phyloP scores from a whole-genome alignment of 2,797 vertebrate genomes.

The Fistularia commersonii region DNA sequence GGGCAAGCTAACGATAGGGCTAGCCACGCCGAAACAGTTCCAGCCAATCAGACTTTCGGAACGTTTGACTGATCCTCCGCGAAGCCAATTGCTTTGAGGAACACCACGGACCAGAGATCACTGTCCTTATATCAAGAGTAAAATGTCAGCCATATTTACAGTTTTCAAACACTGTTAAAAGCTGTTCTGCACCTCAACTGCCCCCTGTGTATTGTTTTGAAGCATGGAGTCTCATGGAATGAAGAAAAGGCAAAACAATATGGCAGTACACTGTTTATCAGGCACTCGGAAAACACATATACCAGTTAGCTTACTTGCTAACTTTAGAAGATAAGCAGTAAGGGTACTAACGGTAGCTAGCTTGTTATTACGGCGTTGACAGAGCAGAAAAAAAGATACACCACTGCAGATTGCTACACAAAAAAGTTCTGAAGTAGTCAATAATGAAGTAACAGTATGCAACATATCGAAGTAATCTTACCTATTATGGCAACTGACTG shows the following conservation, averaged over 20 bases:
- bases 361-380: constrained; percentile 25
- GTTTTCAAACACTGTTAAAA: constrained; percentile 52
- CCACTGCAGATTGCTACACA: neutral
- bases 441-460: neutral
- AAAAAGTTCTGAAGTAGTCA: neutral
- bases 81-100: constrained; percentile 61
- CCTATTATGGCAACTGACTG: constrained; percentile 59
- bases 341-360: constrained; percentile 11
- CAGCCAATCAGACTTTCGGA: constrained; percentile 62
- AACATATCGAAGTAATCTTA: constrained; percentile 40
- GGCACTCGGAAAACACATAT: constrained; percentile 16
- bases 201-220: neutral
- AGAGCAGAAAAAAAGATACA: constrained; percentile 8
- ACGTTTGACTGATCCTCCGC: constrained; percentile 25
- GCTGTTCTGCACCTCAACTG: constrained; percentile 1
- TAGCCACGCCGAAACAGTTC: constrained; percentile 25
- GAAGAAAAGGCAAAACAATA: neutral
- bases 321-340: constrained; percentile 45
- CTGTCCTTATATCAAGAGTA: constrained; percentile 68
- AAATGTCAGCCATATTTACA: constrained; percentile 84
- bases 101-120: constrained; percentile 47
- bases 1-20: constrained; percentile 4
- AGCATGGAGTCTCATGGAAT: neutral
- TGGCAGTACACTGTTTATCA: neutral
- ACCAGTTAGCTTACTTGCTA: constrained; percentile 46